Conservation (phyloP, 1,140 invertebrate genomes). For the Tribolium madens region DNA sequence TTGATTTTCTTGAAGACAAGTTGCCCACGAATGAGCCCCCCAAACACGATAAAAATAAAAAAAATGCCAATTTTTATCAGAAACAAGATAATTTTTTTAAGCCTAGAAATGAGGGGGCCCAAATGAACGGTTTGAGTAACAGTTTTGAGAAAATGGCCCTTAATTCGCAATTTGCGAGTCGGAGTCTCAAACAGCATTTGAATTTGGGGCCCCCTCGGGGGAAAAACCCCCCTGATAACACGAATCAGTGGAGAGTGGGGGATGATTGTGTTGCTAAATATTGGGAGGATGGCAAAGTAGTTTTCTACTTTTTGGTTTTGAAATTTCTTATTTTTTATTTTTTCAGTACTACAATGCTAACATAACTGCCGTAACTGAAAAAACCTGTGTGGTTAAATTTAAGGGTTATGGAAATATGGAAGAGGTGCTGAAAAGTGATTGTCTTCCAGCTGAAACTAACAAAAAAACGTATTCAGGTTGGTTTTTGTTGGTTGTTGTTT, state of each 20-base stretch:
- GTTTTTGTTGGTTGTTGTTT: conserved; percentile 12
- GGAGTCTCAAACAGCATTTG: conserved; percentile 60
- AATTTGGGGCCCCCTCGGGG: conserved; percentile 58
- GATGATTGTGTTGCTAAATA: conserved; percentile 90
- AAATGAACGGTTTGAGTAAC: conserved; percentile 34
- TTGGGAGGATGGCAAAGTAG: conserved; percentile 90
- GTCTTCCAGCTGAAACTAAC: conserved; percentile 71
- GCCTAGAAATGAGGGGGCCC: conserved; percentile 34
- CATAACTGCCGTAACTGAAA: conserved; percentile 81
- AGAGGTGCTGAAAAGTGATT: conserved; percentile 85
- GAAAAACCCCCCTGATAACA: conserved; percentile 59
- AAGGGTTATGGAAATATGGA: conserved; percentile 90
- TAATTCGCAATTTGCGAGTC: conserved; percentile 60
- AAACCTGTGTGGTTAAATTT: conserved; percentile 87
- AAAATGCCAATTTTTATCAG: conserved; percentile 9
- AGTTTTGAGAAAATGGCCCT: conserved; percentile 56
- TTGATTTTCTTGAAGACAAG: conserved; percentile 89
- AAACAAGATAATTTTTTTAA: conserved; percentile 18
- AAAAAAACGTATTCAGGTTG: conserved; percentile 43
- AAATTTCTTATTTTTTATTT: conserved; percentile 40
- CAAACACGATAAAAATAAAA: conserved; percentile 40
- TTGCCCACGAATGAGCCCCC: conserved; percentile 70
- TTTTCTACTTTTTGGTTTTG: conserved; percentile 50
- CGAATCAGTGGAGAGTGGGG: conserved; percentile 77
- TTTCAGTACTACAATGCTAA: conserved; percentile 87